phyloP scores from a whole-genome alignment of 2,888 invertebrate genomes.

The Tryphoninae sp. region DNA sequence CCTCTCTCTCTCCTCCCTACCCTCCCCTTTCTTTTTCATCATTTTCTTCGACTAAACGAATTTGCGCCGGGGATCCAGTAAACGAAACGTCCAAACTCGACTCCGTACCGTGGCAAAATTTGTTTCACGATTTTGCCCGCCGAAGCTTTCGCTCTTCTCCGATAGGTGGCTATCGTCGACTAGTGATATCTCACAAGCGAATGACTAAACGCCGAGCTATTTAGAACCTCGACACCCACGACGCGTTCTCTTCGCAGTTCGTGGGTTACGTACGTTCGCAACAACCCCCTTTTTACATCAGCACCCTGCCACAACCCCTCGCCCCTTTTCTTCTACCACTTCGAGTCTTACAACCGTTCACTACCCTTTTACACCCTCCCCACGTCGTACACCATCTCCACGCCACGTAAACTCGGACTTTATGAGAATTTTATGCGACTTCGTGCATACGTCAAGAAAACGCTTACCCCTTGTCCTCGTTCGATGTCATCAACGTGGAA shows the following conservation, averaged over 20 bases:
- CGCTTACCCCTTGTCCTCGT: conserved; percentile 47
- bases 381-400: neutral
- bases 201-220: conserved; percentile 60
- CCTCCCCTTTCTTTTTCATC: conserved; percentile 28
- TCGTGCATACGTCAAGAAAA: conserved; percentile 58
- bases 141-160: neutral
- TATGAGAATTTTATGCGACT: conserved; percentile 61
- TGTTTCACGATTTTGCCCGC: neutral
- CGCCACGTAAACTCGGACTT: conserved; percentile 43
- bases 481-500: conserved; percentile 46
- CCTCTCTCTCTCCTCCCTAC: neutral
- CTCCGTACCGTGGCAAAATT: conserved; percentile 39
- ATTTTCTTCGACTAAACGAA: conserved; percentile 30
- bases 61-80: conserved; percentile 12
- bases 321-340: neutral
- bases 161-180: conserved; percentile 26
- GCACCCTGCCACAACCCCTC: neutral
- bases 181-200: conserved; percentile 13
- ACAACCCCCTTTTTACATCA: no score
- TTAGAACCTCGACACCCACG: neutral
- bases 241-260: neutral
- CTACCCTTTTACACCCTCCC: no score
- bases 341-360: no score
- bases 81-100: neutral
- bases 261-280: no score